Base-by-base conservation (phyloP, 2,888 invertebrate genomes). In the Charanyca ferruginea region DNA sequence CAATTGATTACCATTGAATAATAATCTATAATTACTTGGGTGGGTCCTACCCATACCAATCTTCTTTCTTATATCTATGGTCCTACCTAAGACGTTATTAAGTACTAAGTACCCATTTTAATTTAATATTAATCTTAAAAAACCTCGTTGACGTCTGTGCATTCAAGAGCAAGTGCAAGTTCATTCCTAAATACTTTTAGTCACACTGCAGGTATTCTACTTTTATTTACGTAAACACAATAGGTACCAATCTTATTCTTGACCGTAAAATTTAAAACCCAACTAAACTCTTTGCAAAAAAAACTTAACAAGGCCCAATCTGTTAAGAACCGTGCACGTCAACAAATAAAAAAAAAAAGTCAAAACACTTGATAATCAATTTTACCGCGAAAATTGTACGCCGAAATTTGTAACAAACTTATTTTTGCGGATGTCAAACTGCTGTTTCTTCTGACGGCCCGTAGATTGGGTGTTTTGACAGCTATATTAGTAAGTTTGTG, bases 341-440 rank as follows among this genome's bases (percentile, higher is more conserved):
- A 79, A 72, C 69, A 70, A 73, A 80, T 44, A 66, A 60, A 78
- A 79, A 82, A 81, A 79, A 81, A 69, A 11, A 32, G 70, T 84
- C 76, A 76, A 63, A 83, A 86, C 89, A 91, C 86, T 86, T 88
- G 86, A 88, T 93, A 93, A 93, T 93, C 93, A 93, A 93, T 94
- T 93, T 93, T 77, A 74, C 91, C 90, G 88, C 90, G 87, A 90
- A 89, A 87, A 81, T 85, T 77, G 58, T 78, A 86, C 82, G 84
- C 77, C 83, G 76, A 81, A 83, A 78, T 68, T 75, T 68, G 63
- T 73, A 65, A 84, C 84, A 83, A 85, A 74, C 18, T 74, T 80
- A 67, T 16, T 53, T 69, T 69, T 76, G 63, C 77, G 16, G 44
- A 7, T 48, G 42, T 77, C 73, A 64, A 70, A 66, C 23, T 57